phyloP scores from a whole-genome alignment of 1,140 invertebrate species.

The Macrotrachela quadricornifera region DNA sequence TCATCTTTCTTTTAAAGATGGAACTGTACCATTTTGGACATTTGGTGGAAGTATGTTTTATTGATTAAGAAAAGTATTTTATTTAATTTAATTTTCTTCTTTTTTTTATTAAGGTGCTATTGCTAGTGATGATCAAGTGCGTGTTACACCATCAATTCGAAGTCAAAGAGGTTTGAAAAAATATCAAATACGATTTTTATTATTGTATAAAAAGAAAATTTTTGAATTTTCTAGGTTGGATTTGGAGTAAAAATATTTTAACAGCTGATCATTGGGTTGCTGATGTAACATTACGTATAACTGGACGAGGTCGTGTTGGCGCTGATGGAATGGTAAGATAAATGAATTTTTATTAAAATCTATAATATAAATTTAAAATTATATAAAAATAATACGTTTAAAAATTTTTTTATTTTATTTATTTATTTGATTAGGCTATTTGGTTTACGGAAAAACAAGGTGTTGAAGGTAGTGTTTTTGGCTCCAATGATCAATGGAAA shows the following conservation, averaged over 20 bases:
- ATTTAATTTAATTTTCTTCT: background rate
- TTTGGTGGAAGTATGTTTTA: constrained; percentile 79
- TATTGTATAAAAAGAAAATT: too few relatives aligned
- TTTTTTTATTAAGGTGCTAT: constrained; percentile 61
- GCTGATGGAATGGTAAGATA: constrained; percentile 72
- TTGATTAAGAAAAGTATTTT: background rate
- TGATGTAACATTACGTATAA: constrained; percentile 76
- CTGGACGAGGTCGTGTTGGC: constrained; percentile 80
- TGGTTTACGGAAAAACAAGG: constrained; percentile 75
- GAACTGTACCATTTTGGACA: constrained; percentile 90
- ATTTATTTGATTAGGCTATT: constrained; percentile 43
- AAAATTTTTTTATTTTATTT: background rate
- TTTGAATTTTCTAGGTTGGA: constrained; percentile 36
- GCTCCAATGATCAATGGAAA: constrained; percentile 77
- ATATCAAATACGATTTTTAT: too few relatives aligned
- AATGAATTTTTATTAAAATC: too few relatives aligned
- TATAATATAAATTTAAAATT: constrained; percentile 12
- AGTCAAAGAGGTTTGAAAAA: constrained; percentile 54
- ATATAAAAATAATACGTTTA: constrained; percentile 6
- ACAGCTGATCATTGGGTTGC: constrained; percentile 87
- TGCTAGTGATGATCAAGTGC: constrained; percentile 80
- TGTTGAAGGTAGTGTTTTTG: constrained; percentile 74
- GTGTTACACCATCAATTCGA: constrained; percentile 73
- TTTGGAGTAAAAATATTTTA: constrained; percentile 66
- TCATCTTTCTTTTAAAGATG: constrained; percentile 91